Conservation (phyloP, 2,113 vertebrate species). For the Colius striatus region DNA sequence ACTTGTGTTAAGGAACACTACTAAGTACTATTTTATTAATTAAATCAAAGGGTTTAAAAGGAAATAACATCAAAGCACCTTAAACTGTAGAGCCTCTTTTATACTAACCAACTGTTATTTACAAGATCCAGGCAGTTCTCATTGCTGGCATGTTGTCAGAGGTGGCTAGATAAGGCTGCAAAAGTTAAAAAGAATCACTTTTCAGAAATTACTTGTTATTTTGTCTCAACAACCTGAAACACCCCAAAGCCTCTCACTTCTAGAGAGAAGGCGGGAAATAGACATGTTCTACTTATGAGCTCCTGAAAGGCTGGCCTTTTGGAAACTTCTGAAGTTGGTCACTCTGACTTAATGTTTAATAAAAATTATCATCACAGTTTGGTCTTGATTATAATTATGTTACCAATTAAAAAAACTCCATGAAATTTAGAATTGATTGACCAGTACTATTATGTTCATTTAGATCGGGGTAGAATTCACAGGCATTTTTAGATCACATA, state of each 20-base stretch:
- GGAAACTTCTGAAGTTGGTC: background rate
- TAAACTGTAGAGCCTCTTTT: background rate
- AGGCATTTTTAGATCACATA: background rate
- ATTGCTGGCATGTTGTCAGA: background rate
- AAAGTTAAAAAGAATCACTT: background rate
- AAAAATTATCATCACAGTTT: background rate
- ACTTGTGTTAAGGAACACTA: background rate
- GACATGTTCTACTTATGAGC: background rate
- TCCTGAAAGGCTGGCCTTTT: background rate
- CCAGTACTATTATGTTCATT: background rate
- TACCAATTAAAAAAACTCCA: background rate
- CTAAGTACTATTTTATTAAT: slow-evolving; percentile 10
- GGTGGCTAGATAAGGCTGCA: background rate
- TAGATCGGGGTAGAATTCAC: background rate
- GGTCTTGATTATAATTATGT: background rate
- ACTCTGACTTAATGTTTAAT: background rate
- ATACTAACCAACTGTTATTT: background rate
- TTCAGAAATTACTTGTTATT: background rate
- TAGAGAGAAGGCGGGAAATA: background rate
- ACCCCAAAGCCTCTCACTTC: background rate
- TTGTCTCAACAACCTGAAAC: background rate
- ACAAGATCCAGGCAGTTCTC: background rate
- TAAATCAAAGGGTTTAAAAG: slow-evolving; percentile 8
- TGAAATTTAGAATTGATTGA: background rate
- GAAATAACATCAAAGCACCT: slow-evolving; percentile 36